Evolutionary conservation across 2,113 vertebrate species (phyloP), one percentile per base, ranked within the genome.

Genomic region (Balaenoptera acutorostrata): DNA sequence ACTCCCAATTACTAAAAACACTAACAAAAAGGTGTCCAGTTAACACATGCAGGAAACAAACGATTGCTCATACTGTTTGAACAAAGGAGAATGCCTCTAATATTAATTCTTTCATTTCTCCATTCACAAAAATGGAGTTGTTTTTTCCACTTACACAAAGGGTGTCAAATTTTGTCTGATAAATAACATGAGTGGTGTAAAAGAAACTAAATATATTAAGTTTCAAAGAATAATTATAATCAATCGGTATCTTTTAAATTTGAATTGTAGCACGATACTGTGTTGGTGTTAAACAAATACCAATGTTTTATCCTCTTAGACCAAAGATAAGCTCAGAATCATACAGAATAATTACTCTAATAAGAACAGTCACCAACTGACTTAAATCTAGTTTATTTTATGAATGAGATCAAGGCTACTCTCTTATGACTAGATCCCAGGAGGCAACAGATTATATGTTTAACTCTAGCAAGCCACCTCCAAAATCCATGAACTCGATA

Each of bases 41-140:
- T 63, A 95, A 91, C 23, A 68, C 27, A 68, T 8, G 31, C 3
- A 91, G 66, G 41, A 90, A 64, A 83, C 1, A 75, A 92, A 33
- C 5, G 46, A 93, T 10, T 29, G 31, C 59, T 93, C 95, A 63
- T 78, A 90, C 0, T 84, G 81, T 95, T 31, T 95, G 68, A 57
- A 33, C 13, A 80, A 89, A 88, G 68, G 18, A 88, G 81, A 27
- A 72, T 88, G 17, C 36, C 7, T 41, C 72, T 95, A 27, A 44
- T 23, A 57, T 49, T 69, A 69, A 95, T 94, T 83, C 52, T 57
- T 88, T 66, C 71, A 27, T 31, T 61, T 92, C 84, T 88, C 55
- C 95, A 89, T 96, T 96, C 84, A 80, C 90, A 91, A 84, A 97
- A 96, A 18, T 27, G 20, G 39, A 36, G 3, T 29, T 78, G 21